These are phyloP conservation scores for Loripinus fragilis DNA, from an alignment of 2,888 invertebrate species.

Conservation along the genomic window DNA sequence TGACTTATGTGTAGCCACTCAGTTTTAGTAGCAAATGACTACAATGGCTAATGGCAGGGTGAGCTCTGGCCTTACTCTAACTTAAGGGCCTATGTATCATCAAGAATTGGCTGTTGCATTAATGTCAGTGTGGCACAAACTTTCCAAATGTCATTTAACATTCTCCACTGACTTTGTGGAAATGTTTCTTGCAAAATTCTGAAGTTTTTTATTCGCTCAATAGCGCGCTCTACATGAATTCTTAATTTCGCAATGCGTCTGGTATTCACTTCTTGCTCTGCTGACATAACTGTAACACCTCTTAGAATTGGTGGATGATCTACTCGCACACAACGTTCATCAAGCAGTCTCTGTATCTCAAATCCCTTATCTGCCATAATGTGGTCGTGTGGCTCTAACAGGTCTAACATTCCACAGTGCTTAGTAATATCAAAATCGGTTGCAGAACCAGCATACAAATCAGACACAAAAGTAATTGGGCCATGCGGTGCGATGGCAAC, in stretches of 20 bases:
- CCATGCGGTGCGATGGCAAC: constrained; percentile 1
- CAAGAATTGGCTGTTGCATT: neutral
- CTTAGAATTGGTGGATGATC: constrained; percentile 1
- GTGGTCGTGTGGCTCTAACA: neutral
- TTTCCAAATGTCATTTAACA: constrained; percentile 36
- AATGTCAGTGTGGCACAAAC: constrained; percentile 6
- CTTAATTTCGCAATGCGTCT: no score
- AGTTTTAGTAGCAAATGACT: no score
- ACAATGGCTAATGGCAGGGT: no score
- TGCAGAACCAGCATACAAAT: constrained; percentile 21
- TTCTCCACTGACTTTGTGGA: constrained; percentile 11
- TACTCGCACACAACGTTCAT: neutral
- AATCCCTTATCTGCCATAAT: constrained; percentile 11
- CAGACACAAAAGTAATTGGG: constrained; percentile 5
- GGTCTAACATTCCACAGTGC: constrained; percentile 1
- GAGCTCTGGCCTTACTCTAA: no score
- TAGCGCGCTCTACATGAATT: no score
- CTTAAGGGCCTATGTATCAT: neutral
- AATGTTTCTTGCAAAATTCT: constrained; percentile 26
- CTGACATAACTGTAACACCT: neutral
- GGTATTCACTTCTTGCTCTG: constrained; percentile 4
- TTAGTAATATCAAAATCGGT: constrained; percentile 19
- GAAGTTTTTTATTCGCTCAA: no score
- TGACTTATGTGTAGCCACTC: no score
- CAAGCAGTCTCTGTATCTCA: neutral